These are phyloP conservation scores for Anguilla anguilla DNA, from an alignment of 2,797 vertebrate species.

Conservation along the genomic window DNA sequence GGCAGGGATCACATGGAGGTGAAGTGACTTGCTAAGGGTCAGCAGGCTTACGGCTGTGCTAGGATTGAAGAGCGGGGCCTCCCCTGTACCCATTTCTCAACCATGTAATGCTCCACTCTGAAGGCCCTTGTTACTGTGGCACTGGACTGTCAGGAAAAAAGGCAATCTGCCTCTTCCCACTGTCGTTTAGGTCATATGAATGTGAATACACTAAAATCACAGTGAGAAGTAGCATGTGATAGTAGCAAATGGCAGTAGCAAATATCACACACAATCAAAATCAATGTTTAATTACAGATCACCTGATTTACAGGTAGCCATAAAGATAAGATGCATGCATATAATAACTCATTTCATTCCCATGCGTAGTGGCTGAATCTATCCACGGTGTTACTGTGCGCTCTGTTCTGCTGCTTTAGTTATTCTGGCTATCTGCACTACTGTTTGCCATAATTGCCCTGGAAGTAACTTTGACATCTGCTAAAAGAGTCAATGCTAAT, in stretches of 20 bases:
- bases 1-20: slow-evolving; percentile 71
- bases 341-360: neutral
- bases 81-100: slow-evolving; percentile 56
- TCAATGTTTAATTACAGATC: neutral
- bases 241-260: neutral
- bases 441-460: neutral
- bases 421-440: neutral
- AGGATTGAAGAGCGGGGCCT: slow-evolving; percentile 69
- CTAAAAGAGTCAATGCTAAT: neutral
- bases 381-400: neutral
- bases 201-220: neutral
- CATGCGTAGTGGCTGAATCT: neutral
- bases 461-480: neutral
- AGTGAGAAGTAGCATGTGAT: neutral
- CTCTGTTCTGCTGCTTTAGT: neutral
- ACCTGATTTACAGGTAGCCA: neutral
- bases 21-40: slow-evolving; percentile 73
- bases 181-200: neutral
- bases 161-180: slow-evolving; percentile 49
- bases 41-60: slow-evolving; percentile 64
- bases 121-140: neutral
- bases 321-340: neutral
- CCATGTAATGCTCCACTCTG: neutral
- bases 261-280: neutral
- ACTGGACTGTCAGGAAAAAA: neutral